Base-by-base conservation (phyloP, 2,888 invertebrate genomes). In the Conistra vaccinii region DNA sequence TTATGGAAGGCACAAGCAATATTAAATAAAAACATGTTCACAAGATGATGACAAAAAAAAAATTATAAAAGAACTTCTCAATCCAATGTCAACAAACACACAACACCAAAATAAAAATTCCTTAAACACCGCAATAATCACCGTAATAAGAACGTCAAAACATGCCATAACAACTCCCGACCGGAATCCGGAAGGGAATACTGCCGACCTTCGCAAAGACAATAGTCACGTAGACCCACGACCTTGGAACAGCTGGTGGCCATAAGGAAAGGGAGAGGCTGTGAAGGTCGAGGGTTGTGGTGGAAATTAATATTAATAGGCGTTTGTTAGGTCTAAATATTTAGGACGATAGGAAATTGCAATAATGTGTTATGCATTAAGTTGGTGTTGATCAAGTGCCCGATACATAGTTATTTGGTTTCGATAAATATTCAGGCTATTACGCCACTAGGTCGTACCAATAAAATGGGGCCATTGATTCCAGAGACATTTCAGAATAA, bases 251-350 rank as follows among this genome's bases (percentile, higher is more conserved):
- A 63, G 66, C 72, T 66, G 71, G 39, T 65, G 51, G 61, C 42
- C 35, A 67, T 68, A 72, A 55, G 58, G 69, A 70, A 71, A 58
- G 35, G 66, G 60, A 68, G 53, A 14, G 69, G 23, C 10, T 48
- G 20, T n/a, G 57, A 78, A 82, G 78, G 82, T 53, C 60, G 71
- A 66, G 57, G 60, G 58, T 63, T 60, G 14, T 29, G 48, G 17
- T 32, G 5, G 45, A 65, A 71, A 80, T 78, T 73, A 70, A 70
- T 78, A 83, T 83, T 71, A 78, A 78, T 73, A n/a, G 67, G 35
- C 14, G 1, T 57, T 29, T 39, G 62, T 60, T 42, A 14, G 14
- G 14, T 53, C 32, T 55, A 39, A 55, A 68, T 68, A 53, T 70
- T 82, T 12, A n/a, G 17, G 23, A 26, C 23, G 29, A 14, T 35